Evolutionary conservation across 35 echinoderm and acorn worm genomes (phyloP), one percentile per base, ranked within the genome.

Genomic region (Strongylocentrotus purpuratus): DNA sequence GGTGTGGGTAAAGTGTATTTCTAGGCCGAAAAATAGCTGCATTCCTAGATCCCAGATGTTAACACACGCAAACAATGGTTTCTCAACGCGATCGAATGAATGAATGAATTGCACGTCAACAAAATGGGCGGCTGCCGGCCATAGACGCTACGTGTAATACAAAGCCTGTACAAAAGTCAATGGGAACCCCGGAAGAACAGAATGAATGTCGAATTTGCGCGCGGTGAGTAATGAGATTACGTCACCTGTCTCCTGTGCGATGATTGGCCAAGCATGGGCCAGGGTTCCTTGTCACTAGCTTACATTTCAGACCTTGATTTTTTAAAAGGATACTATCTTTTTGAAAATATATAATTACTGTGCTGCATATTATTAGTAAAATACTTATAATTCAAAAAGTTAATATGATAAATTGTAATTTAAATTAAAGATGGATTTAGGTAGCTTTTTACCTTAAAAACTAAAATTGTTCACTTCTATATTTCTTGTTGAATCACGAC

Each of bases 191-290:
- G 91, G 48, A 93, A 58, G 91, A 50, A 93, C 91, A 46, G 48
- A 93, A 93, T 58, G 91, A 93, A 93, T 52, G 91, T 93, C 91
- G 91, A 93, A 93, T 93, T 93, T 93, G 91, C 91, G 91, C 91
- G 91, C 91, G 91, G 48, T 93, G 91, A 93, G 91, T 93, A 93
- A 93, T 93, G 22, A 32, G 11, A 20, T 33, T 58, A 47, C 91
- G 91, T 58, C 91, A 31, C 45, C 48, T 50, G 31, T 20, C 32
- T 46, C 14, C 91, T 32, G 0, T 48, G 91, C 48, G 46, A 11
- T 93, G 91, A 93, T 93, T 93, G 91, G 91, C 32, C 91, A 93
- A 93, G 15, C 31, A 85, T 85, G 70, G 35, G 35, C 35, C 3
- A 59, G 22, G 65, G 20, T 7, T 18, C 6, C 28, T 78, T 28